Evolutionary conservation across 2,888 invertebrate genomes (phyloP).

Genomic region (Conus canariensis): DNA sequence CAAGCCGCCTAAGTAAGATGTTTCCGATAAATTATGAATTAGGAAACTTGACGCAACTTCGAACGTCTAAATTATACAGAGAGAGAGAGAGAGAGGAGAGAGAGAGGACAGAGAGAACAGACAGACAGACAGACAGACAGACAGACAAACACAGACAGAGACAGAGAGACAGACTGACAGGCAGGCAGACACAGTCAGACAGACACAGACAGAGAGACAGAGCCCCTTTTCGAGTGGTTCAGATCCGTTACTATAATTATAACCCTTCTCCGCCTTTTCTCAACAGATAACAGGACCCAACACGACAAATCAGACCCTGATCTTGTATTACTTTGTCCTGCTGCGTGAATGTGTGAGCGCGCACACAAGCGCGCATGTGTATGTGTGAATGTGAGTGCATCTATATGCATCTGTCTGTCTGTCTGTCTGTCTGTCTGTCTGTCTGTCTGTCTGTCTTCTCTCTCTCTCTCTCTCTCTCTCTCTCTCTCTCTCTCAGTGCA

Average conservation of each 20-base stretch:
- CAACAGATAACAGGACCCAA: no score
- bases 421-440: no score
- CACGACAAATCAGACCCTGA: no score
- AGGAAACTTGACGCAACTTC: no score
- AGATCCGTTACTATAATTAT: no score
- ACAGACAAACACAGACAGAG: neutral
- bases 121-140: neutral
- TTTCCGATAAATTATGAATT: no score
- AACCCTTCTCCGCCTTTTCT: no score
- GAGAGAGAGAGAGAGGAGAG: neutral
- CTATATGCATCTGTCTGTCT: no score
- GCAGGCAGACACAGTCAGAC: neutral
- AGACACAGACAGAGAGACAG: slow-evolving; percentile 14
- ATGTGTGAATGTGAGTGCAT: neutral
- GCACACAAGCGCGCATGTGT: neutral
- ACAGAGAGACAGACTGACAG: slow-evolving; percentile 15
- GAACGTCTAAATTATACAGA: neutral
- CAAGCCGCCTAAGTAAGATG: no score
- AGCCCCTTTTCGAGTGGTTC: neutral
- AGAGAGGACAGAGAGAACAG: neutral
- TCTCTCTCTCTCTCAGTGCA: no score
- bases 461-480: no score
- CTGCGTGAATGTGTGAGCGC: neutral
- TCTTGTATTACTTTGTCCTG: neutral
- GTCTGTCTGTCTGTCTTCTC: no score